A percentile compares a stretch with the other conserved stretches of the same genome.
Evolutionary conservation across 2,797 vertebrate species (phyloP).

Genomic region (Buphagus erythrorhynchus): DNA sequence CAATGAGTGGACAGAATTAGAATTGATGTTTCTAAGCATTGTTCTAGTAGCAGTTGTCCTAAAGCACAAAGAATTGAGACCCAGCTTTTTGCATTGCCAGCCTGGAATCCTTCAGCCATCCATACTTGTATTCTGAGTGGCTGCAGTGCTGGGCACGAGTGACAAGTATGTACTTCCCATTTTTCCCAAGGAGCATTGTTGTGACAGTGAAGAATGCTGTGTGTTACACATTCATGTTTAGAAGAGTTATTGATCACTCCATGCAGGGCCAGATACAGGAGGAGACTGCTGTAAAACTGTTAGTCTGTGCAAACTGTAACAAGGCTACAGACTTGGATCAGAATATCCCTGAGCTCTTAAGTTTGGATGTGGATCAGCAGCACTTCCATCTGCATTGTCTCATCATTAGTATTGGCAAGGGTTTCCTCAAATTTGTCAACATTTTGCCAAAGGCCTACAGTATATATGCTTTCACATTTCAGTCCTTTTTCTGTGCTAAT

Average conservation of each 20-base stretch:
- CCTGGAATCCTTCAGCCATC: not conserved
- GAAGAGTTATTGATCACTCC: not conserved
- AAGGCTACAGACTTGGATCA: not conserved
- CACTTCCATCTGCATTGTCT: not conserved
- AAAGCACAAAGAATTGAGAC: not conserved
- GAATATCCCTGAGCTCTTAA: not conserved
- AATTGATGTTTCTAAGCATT: not conserved
- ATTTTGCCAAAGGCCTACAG: not conserved
- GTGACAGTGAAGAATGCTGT: not conserved
- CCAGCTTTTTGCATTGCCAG: not conserved
- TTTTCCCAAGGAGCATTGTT: not conserved
- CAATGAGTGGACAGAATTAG: not conserved
- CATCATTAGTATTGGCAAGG: not conserved
- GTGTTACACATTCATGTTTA: not conserved
- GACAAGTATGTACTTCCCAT: not conserved
- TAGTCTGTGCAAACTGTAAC: not conserved
- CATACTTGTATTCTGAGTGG: fast-evolving
- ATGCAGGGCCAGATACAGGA: not conserved
- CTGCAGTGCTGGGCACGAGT: not conserved
- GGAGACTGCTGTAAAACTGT: not conserved
- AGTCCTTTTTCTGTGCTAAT: not conserved
- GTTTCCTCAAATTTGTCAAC: not conserved
- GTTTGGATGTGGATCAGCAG: not conserved
- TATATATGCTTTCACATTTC: not conserved
- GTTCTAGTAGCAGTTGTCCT: not conserved